These are phyloP conservation scores for Psittacara wagleri DNA, from an alignment of 2,113 vertebrate species.

Conservation along the genomic window DNA sequence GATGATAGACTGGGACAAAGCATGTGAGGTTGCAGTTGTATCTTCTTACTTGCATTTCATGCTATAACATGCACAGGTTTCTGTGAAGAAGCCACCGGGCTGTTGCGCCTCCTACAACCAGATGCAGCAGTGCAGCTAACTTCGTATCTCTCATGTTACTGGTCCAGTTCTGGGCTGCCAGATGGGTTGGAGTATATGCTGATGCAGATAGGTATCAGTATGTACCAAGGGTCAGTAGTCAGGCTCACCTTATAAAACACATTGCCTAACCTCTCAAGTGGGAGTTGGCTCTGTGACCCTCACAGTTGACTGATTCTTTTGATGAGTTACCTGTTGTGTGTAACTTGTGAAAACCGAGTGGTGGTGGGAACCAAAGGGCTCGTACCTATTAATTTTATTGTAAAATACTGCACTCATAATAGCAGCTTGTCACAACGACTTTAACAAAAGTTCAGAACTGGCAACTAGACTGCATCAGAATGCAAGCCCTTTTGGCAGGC, in stretches of 20 bases:
- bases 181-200: not conserved
- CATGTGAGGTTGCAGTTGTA: not conserved
- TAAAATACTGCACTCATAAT: not conserved
- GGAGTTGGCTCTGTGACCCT: not conserved
- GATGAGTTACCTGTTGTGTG: not conserved
- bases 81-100: not conserved
- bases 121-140: not conserved
- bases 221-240: not conserved
- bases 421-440: not conserved
- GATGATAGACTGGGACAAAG: not conserved
- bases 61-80: not conserved
- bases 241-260: too few species aligned
- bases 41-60: not conserved
- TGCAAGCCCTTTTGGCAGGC: not conserved
- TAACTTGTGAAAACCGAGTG: not conserved
- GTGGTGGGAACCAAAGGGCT: not conserved
- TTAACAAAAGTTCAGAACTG: too few species aligned
- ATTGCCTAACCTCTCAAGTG: not conserved
- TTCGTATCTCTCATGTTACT: not conserved
- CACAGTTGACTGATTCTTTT: too few species aligned
- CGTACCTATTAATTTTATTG: not conserved
- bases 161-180: not conserved
- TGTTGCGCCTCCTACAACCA: not conserved
- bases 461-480: not conserved
- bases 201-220: fast-evolving